phyloP scores from a whole-genome alignment of 2,797 vertebrate species.

The Limosa lapponica region DNA sequence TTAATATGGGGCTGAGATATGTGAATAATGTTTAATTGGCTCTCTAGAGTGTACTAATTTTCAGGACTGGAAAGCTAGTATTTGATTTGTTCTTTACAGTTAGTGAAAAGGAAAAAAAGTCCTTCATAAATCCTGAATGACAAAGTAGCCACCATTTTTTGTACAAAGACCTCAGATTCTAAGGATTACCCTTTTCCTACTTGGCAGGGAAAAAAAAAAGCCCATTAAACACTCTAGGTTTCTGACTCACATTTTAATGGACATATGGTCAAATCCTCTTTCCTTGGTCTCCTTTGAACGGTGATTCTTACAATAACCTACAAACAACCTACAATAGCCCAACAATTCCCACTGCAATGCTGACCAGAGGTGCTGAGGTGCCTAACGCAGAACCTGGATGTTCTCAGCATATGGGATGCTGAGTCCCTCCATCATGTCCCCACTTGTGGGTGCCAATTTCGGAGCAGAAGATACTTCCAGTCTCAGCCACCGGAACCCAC shows the following conservation, averaged over 20 bases:
- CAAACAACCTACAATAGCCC: not conserved
- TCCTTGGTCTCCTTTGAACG: not conserved
- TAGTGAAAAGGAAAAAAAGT: constrained; percentile 45
- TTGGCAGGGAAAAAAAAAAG: not conserved
- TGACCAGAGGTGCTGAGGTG: not conserved
- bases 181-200: constrained; percentile 24
- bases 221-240: not conserved
- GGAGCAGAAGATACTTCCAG: not conserved
- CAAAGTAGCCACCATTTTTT: constrained; percentile 48
- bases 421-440: not conserved
- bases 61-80: constrained; percentile 63
- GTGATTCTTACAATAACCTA: not conserved
- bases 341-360: not conserved
- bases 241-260: constrained; percentile 15
- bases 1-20: constrained; percentile 58
- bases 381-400: not conserved
- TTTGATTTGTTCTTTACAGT: constrained; percentile 70
- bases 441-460: not conserved
- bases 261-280: not conserved
- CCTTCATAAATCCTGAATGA: constrained; percentile 66
- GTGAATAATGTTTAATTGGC: constrained; percentile 71
- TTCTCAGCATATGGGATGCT: not conserved
- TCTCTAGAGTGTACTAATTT: constrained; percentile 73
- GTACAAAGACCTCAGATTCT: constrained; percentile 29
- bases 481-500: not conserved